These are phyloP conservation scores for Augochlorella aurata DNA, from an alignment of 2,888 invertebrate species.

Conservation along the genomic window DNA sequence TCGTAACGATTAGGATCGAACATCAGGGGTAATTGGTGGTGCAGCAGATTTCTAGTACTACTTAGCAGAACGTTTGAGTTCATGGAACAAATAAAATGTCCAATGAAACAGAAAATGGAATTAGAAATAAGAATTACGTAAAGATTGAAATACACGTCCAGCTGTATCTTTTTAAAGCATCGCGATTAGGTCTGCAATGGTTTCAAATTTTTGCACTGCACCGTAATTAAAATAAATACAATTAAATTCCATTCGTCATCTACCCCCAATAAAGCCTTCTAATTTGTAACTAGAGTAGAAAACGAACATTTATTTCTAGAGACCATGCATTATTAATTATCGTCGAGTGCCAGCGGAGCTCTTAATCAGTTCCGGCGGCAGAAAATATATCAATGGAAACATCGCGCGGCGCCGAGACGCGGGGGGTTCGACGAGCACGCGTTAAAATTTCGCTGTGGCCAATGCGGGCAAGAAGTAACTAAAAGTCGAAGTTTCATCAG, in stretches of 20 bases:
- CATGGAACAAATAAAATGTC: no score
- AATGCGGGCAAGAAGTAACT: conserved; percentile 34
- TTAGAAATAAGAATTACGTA: neutral
- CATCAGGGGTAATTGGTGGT: no score
- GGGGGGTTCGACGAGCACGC: neutral
- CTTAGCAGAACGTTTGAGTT: no score
- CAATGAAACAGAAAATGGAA: no score
- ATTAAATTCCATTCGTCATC: neutral
- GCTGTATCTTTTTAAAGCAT: no score
- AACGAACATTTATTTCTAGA: neutral
- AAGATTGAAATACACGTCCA: neutral
- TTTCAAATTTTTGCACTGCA: no score
- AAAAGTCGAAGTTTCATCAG: conserved; percentile 57
- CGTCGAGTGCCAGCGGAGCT: neutral
- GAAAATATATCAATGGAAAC: neutral
- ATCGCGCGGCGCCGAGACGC: neutral
- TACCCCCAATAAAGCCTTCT: neutral
- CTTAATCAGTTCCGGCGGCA: neutral
- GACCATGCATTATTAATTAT: neutral
- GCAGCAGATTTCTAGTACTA: no score
- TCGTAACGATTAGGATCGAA: no score
- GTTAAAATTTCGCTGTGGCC: conserved; percentile 1
- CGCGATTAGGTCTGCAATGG: neutral
- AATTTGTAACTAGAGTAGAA: neutral
- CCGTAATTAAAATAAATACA: neutral